These are phyloP conservation scores for Erithacus rubecula DNA, from an alignment of 2,797 vertebrate genomes.

Conservation along the genomic window DNA sequence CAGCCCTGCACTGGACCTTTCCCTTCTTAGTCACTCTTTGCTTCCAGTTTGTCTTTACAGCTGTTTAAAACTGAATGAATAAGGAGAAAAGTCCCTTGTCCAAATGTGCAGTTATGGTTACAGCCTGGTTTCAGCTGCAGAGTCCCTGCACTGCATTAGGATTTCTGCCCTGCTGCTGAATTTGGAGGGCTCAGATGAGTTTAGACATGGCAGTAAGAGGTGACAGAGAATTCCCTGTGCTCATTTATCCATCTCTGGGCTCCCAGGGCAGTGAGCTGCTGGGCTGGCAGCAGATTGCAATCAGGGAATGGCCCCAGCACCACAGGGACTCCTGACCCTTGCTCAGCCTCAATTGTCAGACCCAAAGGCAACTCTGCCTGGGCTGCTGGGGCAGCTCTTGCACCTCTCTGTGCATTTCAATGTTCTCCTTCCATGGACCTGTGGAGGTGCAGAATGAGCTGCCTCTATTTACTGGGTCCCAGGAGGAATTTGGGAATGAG, in stretches of 20 bases:
- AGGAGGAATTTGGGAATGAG: slow-evolving; percentile 34
- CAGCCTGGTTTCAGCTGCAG: neutral
- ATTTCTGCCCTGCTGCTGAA: neutral
- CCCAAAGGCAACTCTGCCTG: neutral
- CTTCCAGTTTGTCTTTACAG: neutral
- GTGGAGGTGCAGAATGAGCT: neutral
- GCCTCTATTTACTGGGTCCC: neutral
- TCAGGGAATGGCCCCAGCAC: neutral
- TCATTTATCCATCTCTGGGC: neutral
- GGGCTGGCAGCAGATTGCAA: neutral
- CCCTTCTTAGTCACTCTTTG: neutral
- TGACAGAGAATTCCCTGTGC: neutral
- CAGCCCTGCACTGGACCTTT: neutral
- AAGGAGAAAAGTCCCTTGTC: neutral
- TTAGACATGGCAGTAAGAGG: neutral
- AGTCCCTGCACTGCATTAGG: neutral
- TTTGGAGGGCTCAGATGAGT: neutral
- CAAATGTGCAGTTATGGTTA: neutral
- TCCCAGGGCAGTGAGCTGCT: neutral
- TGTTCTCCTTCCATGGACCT: neutral
- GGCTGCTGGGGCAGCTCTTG: neutral
- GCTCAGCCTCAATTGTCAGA: neutral
- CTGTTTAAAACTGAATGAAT: neutral
- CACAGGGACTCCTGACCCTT: neutral
- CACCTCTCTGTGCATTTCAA: neutral